Evolutionary conservation across 2,888 invertebrate genomes (phyloP).

Genomic region (Leistus spinibarbis): DNA sequence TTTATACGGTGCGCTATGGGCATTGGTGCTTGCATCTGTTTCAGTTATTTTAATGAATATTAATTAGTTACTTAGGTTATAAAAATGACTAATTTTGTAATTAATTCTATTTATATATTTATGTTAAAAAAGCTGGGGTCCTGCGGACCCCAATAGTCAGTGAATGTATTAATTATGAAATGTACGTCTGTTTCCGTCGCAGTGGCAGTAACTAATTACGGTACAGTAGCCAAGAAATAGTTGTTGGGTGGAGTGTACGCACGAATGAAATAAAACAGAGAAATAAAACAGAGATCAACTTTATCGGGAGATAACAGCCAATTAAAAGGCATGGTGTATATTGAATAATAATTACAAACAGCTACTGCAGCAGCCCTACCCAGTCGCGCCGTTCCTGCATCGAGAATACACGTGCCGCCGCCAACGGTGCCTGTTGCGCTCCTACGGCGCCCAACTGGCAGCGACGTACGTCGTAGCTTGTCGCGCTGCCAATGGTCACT

Average conservation of each 20-base stretch:
- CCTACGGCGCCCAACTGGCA: neutral
- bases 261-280: conserved; percentile 24
- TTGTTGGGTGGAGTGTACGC: conserved; percentile 37
- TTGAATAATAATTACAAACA: conserved; percentile 58
- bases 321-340: conserved; percentile 60
- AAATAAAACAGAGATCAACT: conserved; percentile 41
- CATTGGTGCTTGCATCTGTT: too few relatives aligned
- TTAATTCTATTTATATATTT: too few relatives aligned
- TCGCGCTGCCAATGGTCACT: conserved; percentile 29
- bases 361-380: conserved; percentile 50
- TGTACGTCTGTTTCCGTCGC: too few relatives aligned
- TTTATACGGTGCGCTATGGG: too few relatives aligned
- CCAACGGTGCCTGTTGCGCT: neutral
- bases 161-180: too few relatives aligned
- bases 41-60: too few relatives aligned
- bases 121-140: too few relatives aligned
- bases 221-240: too few relatives aligned
- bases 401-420: neutral
- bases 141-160: too few relatives aligned
- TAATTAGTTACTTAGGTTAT: too few relatives aligned
- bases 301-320: conserved; percentile 55
- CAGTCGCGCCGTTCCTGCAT: conserved; percentile 20
- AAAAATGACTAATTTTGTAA: too few relatives aligned
- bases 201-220: too few relatives aligned
- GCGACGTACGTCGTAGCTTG: neutral